Evolutionary conservation across 2,888 invertebrate species (phyloP).

Genomic region (Agrypnus murinus): DNA sequence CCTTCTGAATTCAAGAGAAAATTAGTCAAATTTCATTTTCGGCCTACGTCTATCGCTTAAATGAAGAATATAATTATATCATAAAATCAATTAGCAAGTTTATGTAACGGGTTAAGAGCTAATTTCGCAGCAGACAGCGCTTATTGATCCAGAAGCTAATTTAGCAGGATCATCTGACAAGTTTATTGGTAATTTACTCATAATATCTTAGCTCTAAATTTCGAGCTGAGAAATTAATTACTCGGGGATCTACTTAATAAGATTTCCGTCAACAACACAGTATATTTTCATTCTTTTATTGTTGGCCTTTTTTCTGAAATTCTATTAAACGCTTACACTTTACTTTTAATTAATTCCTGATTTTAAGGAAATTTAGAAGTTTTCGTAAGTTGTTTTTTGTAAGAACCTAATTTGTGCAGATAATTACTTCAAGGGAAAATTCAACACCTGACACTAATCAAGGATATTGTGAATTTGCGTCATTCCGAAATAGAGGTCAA

Average conservation of each 20-base stretch:
- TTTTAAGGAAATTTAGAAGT: neutral
- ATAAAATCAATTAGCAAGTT: constrained; percentile 61
- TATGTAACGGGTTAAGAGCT: constrained; percentile 60
- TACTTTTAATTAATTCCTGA: neutral
- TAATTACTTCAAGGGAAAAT: too few relatives aligned
- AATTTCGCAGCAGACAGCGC: constrained; percentile 60
- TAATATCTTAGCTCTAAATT: constrained; percentile 58
- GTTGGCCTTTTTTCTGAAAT: neutral
- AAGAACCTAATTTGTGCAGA: too few relatives aligned
- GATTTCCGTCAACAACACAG: constrained; percentile 51
- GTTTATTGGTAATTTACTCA: constrained; percentile 62
- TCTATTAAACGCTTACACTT: neutral
- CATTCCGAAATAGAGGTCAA: too few relatives aligned
- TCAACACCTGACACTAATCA: too few relatives aligned
- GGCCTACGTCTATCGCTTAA: constrained; percentile 25
- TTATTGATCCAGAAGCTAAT: constrained; percentile 60
- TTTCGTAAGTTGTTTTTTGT: too few relatives aligned
- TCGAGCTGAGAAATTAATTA: constrained; percentile 58
- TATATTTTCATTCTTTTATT: constrained; percentile 45
- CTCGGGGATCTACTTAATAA: constrained; percentile 53
- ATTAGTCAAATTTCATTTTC: constrained; percentile 30
- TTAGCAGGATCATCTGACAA: constrained; percentile 59
- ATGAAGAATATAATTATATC: constrained; percentile 55
- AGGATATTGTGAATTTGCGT: too few relatives aligned
- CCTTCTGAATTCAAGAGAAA: constrained; percentile 5